phyloP scores from a whole-genome alignment of 2,888 invertebrate species.

The Sinodicranocentrus sp. region DNA sequence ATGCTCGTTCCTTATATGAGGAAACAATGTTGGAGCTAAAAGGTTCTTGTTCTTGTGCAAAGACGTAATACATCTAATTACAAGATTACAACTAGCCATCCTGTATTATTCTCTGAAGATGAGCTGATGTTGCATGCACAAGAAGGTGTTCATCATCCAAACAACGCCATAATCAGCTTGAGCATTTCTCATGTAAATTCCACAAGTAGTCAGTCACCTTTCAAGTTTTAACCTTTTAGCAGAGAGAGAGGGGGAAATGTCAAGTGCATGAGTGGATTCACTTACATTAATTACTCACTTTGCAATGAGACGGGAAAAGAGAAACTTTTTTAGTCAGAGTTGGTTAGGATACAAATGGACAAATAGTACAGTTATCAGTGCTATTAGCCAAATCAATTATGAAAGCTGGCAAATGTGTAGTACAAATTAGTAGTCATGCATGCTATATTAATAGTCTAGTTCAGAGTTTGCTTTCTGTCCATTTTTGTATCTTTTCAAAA shows the following conservation, averaged over 20 bases:
- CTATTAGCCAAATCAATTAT: neutral
- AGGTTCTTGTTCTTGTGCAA: neutral
- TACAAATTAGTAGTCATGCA: no score
- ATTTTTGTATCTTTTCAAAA: neutral
- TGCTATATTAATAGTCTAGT: no score
- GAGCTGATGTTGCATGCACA: neutral
- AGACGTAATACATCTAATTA: neutral
- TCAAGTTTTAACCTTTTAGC: constrained; percentile 4
- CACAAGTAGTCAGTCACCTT: neutral
- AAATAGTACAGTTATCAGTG: neutral
- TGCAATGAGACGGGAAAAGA: constrained; percentile 17
- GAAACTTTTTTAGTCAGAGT: no score
- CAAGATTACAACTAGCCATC: neutral
- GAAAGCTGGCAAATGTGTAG: neutral
- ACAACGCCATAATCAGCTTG: neutral
- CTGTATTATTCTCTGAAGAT: neutral
- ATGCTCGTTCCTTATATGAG: no score
- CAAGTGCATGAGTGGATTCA: neutral
- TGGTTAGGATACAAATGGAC: neutral
- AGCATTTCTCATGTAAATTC: neutral
- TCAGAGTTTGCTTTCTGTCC: neutral
- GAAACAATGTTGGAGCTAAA: no score
- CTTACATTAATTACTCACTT: neutral
- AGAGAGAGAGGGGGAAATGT: neutral
- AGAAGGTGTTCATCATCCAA: no score